Evolutionary conservation across 2,113 vertebrate species (phyloP).

Genomic region (Fulmarus glacialis): DNA sequence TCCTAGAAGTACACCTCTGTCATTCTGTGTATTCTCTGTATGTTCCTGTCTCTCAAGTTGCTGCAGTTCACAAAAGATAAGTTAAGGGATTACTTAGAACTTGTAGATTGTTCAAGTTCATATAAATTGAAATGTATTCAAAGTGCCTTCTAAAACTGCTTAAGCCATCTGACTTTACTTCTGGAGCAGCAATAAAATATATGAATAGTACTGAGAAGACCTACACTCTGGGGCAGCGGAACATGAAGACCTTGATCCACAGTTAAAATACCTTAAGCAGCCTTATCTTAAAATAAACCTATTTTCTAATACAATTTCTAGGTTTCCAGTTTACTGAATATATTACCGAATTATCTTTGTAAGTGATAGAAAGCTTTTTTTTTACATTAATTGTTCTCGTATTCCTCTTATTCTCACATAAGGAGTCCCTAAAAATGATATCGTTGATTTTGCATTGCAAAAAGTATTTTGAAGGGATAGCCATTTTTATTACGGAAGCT

Average conservation of each 20-base stretch:
- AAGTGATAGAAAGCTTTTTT: neutral
- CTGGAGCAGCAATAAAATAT: neutral
- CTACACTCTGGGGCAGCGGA: neutral
- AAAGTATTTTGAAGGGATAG: neutral
- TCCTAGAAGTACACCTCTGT: neutral
- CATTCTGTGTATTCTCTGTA: neutral
- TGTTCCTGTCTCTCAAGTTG: neutral
- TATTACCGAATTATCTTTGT: neutral
- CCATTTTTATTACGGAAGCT: neutral
- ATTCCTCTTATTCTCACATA: neutral
- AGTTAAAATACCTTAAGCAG: neutral
- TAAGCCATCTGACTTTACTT: neutral
- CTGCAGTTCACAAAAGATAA: neutral
- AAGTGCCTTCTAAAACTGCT: neutral
- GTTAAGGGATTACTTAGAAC: neutral
- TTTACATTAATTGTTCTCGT: neutral
- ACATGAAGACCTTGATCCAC: neutral
- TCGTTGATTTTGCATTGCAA: neutral
- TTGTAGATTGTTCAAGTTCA: neutral
- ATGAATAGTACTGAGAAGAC: neutral
- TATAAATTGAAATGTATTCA: neutral
- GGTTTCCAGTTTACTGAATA: neutral
- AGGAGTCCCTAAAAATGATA: neutral
- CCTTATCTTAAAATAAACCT: neutral
- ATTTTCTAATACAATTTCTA: neutral